Base-by-base conservation (phyloP, 2,888 invertebrate genomes). In the Limulus polyphemus region DNA sequence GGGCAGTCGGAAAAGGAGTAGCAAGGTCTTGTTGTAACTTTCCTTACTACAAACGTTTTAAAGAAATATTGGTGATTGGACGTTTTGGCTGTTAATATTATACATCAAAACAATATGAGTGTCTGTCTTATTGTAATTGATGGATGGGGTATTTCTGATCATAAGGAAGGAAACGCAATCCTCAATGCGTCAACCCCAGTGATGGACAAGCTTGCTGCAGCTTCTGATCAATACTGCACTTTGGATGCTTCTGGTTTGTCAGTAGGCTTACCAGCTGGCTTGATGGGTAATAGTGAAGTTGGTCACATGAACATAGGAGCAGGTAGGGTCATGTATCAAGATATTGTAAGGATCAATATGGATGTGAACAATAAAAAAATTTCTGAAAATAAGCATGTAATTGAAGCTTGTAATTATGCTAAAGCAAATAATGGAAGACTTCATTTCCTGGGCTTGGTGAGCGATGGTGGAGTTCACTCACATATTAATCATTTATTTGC, bases 251-350 rank as follows among this genome's bases (percentile, higher is more conserved):
- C 76, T 50, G 78, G 78, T 1, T 68, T 74, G 57, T 74, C 76
- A 51, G 77, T 77, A 51, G 77, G 77, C 16, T 71, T 77, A 51
- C 78, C 77, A 1, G 75, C 72, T 60, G 77, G 78, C 13, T 71
- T 78, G n/a, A 77, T 77, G 77, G 77, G 77, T 46, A 77, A 77
- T 61, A 76, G 76, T 14, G 78, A 77, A 72, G 78, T 78, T 17
- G 77, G 77, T 14, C 77, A 77, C 67, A 69, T 78, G 70, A 77
- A 78, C 68, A 78, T 78, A 61, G 77, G 77, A 12, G 76, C 77
- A 58, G 77, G 77, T 12, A 71, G 77, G 47, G 76, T 76, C 13
- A 72, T 78, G 63, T 77, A 75, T 65, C 78, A 79, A 69, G 77
- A 77, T 69, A 78, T 77, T 60, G 76, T 78, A 17, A 71, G 77